Percentiles rank a stretch among this genome's conserved stretches.
Evolutionary conservation across 2,797 vertebrate species (phyloP).

Genomic region (Dromococcyx pavoninus): DNA sequence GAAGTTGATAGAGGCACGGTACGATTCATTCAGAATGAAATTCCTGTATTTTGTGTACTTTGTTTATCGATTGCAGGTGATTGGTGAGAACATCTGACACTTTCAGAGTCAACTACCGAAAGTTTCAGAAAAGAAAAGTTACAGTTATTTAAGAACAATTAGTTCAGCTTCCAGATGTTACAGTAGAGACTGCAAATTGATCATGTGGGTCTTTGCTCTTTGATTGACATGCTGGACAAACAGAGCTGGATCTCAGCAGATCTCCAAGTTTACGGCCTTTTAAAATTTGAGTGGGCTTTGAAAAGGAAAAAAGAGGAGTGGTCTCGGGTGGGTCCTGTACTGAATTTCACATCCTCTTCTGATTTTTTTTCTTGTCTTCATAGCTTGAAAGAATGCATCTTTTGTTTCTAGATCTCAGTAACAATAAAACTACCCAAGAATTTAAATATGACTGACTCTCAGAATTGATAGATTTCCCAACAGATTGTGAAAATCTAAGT

Average conservation of each 20-base stretch:
- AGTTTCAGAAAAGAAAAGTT: not conserved
- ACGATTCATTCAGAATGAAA: not conserved
- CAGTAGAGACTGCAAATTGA: not conserved
- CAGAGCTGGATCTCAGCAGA: not conserved
- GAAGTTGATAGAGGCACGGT: fast-evolving
- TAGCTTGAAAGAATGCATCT: not conserved
- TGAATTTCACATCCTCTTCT: not conserved
- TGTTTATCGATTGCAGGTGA: fast-evolving
- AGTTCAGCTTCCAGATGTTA: not conserved
- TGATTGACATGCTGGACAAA: not conserved
- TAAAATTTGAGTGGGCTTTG: not conserved
- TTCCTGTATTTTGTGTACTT: fast-evolving
- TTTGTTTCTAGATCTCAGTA: not conserved
- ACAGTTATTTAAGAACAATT: fast-evolving
- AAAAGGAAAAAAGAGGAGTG: not conserved
- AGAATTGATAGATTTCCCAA: not conserved
- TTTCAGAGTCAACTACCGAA: not conserved
- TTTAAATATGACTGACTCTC: not conserved
- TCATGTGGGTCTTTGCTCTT: not conserved
- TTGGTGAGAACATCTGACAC: not conserved
- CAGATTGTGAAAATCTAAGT: not conserved
- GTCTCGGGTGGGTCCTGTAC: not conserved
- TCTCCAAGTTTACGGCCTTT: not conserved
- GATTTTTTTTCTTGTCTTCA: not conserved
- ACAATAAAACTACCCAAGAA: not conserved